A percentile compares a stretch with the other conserved stretches of the same genome.
phyloP scores from a whole-genome alignment of 2,888 invertebrate genomes.

The Mystacides longicornis region DNA sequence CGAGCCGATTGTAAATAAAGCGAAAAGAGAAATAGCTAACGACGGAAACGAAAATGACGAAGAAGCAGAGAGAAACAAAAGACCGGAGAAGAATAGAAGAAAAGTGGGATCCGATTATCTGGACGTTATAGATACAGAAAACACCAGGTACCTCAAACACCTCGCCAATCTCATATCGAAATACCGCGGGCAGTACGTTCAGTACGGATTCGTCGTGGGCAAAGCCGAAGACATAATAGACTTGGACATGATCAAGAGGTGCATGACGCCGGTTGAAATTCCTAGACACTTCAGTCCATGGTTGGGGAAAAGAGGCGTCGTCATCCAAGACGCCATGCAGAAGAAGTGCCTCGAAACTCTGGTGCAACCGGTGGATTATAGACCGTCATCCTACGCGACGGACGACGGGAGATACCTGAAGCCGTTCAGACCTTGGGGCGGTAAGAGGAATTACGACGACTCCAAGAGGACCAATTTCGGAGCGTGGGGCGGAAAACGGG shows the following conservation, averaged over 20 bases:
- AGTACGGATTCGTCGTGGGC: background rate
- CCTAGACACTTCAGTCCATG: conserved; percentile 12
- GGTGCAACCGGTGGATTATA: background rate
- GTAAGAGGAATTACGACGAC: conserved; percentile 5
- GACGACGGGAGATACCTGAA: conserved; percentile 1
- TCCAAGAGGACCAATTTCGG: conserved; percentile 15
- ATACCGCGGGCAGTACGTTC: background rate
- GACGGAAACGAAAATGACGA: background rate
- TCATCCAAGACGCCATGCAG: background rate
- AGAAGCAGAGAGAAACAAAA: background rate
- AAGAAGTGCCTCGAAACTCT: conserved; percentile 8
- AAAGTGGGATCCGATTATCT: background rate
- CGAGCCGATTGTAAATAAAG: background rate
- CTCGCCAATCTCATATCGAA: background rate
- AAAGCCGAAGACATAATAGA: conserved; percentile 1
- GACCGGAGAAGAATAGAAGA: background rate
- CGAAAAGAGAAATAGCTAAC: conserved; percentile 1
- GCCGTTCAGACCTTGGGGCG: conserved; percentile 7
- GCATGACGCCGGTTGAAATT: conserved; percentile 6
- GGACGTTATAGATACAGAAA: background rate
- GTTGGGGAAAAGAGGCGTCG: conserved; percentile 9
- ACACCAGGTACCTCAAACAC: background rate
- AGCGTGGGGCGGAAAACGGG: conserved; percentile 19
- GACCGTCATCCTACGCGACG: background rate
- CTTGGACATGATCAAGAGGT: conserved; percentile 6